Percentiles rank a stretch among this genome's conserved stretches.
phyloP scores from a whole-genome alignment of 64 coral and sea anemone species.

The Cladopsammia gracilis region DNA sequence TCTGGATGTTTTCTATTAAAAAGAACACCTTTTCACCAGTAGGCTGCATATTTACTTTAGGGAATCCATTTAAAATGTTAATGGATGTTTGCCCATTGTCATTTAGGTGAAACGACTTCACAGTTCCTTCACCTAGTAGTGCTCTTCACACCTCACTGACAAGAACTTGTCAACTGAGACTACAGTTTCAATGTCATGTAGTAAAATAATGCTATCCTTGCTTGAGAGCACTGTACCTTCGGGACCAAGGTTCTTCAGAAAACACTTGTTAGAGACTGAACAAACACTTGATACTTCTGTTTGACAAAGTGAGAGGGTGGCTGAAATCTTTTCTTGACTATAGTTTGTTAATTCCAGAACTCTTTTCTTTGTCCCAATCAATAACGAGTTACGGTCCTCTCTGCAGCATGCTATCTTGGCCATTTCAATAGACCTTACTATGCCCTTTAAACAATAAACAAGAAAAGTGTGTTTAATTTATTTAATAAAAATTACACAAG shows the following conservation, averaged over 20 bases:
- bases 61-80: constrained; percentile 56
- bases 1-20: constrained; percentile 36
- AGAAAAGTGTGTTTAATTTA: not conserved
- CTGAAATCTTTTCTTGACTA: constrained; percentile 49
- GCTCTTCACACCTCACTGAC: constrained; percentile 25
- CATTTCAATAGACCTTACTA: constrained; percentile 60
- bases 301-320: constrained; percentile 39
- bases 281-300: constrained; percentile 47
- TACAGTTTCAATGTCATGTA: constrained; percentile 34
- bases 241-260: constrained; percentile 57
- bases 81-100: constrained; percentile 20
- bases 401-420: constrained; percentile 27
- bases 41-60: constrained; percentile 22
- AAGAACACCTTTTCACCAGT: constrained; percentile 35
- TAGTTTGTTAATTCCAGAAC: constrained; percentile 37
- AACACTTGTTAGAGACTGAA: constrained; percentile 45
- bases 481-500: constrained; percentile 23
- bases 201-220: constrained; percentile 41
- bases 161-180: constrained; percentile 29
- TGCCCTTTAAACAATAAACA: constrained; percentile 1
- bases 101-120: constrained; percentile 32
- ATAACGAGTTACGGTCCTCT: constrained; percentile 30
- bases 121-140: constrained; percentile 5
- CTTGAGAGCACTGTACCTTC: constrained; percentile 15
- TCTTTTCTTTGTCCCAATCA: constrained; percentile 55